Conservation (phyloP, 2,113 vertebrate genomes). For the Acinonyx jubatus region DNA sequence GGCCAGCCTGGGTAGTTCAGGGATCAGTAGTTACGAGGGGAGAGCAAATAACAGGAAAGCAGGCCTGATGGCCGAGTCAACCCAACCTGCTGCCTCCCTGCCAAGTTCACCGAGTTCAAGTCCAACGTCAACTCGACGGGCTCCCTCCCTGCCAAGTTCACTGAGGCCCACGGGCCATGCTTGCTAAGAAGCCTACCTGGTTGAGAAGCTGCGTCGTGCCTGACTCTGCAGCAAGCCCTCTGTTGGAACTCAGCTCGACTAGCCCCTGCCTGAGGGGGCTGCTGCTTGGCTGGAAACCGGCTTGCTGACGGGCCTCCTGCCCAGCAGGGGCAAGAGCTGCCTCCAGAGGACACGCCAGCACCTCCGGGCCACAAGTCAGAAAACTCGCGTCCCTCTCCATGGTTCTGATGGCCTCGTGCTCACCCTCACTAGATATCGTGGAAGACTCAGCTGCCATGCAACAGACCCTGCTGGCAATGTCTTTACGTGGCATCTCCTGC, state of each 20-base stretch:
- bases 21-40: background rate
- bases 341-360: background rate
- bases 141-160: constrained; percentile 27
- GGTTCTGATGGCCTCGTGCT: background rate
- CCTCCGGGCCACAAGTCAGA: background rate
- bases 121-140: background rate
- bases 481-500: background rate
- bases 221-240: background rate
- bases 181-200: constrained; percentile 68
- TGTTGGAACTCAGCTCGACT: background rate
- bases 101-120: background rate
- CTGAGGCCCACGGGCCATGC: background rate
- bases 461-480: background rate
- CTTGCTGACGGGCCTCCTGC: constrained; percentile 17
- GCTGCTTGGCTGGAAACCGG: background rate
- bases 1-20: background rate
- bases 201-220: constrained; percentile 24
- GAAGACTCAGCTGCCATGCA: background rate
- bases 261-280: background rate
- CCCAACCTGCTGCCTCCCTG: constrained; percentile 23
- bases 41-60: background rate
- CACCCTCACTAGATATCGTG: constrained; percentile 32
- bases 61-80: background rate
- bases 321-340: background rate
- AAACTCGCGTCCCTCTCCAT: background rate